Evolutionary conservation across 2,113 vertebrate species (phyloP).

Genomic region (Ciconia boyciana): DNA sequence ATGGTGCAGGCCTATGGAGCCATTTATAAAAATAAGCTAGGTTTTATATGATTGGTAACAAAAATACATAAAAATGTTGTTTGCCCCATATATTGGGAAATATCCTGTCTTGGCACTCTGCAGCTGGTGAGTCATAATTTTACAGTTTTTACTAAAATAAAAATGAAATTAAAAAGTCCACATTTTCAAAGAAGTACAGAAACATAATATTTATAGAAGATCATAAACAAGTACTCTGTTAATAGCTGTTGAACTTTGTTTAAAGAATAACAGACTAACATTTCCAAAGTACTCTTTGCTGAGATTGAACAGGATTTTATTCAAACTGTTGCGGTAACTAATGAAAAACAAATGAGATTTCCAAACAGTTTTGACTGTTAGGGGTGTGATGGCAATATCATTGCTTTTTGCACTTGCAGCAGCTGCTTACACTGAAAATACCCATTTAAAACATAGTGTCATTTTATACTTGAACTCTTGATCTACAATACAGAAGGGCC

Average conservation of each 20-base stretch:
- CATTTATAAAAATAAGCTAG: constrained; percentile 54
- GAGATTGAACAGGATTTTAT: constrained; percentile 70
- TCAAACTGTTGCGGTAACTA: constrained; percentile 67
- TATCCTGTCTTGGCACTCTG: constrained; percentile 52
- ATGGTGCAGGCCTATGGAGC: constrained; percentile 20
- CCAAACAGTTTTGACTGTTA: constrained; percentile 67
- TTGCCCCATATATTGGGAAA: constrained; percentile 49
- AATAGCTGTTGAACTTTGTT: constrained; percentile 55
- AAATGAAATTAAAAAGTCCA: constrained; percentile 68
- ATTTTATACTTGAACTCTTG: constrained; percentile 60
- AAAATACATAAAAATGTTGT: constrained; percentile 55
- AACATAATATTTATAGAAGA: constrained; percentile 63
- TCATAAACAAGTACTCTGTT: constrained; percentile 62
- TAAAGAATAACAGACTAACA: constrained; percentile 73
- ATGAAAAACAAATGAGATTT: constrained; percentile 70
- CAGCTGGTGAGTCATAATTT: constrained; percentile 56
- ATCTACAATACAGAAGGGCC: constrained; percentile 2
- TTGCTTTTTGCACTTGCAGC: constrained; percentile 56
- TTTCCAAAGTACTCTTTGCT: constrained; percentile 68
- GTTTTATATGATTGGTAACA: constrained; percentile 56
- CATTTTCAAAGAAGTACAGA: constrained; percentile 57
- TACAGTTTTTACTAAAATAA: constrained; percentile 71
- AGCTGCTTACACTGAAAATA: constrained; percentile 55
- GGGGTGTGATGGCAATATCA: constrained; percentile 57
- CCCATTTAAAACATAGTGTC: constrained; percentile 34